Conservation (phyloP, 2,888 invertebrate species). For the Nematopogon swammerdamellus region DNA sequence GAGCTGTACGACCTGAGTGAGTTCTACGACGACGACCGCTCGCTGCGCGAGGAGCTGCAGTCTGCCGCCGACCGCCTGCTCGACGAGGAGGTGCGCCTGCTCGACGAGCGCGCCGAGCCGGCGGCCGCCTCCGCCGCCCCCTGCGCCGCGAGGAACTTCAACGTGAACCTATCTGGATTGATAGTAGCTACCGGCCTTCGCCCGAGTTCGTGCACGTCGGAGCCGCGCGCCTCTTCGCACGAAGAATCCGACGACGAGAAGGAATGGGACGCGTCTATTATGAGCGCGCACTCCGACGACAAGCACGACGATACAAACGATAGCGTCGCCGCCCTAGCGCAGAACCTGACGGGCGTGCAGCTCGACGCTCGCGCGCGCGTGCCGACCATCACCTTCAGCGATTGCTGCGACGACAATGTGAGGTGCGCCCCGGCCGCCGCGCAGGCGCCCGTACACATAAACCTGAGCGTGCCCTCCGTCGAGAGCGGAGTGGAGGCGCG, state of each 20-base stretch:
- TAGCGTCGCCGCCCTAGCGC: conserved; percentile 31
- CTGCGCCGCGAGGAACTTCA: conserved; percentile 29
- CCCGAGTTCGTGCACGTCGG: conserved; percentile 28
- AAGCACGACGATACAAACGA: conserved; percentile 3
- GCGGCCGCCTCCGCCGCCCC: too few relatives aligned
- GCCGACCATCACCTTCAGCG: conserved; percentile 48
- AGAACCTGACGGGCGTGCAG: conserved; percentile 31
- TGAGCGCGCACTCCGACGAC: conserved; percentile 41
- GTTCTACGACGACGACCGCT: conserved; percentile 48
- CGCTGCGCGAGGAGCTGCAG: conserved; percentile 23
- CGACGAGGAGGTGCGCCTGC: conserved; percentile 24
- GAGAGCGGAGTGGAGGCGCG: conserved; percentile 41
- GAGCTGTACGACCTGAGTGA: conserved; percentile 43
- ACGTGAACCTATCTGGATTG: conserved; percentile 41
- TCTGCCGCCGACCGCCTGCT: conserved; percentile 32
- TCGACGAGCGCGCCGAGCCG: conserved; percentile 15
- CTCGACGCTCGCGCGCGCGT: conserved; percentile 38
- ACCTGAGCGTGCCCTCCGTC: conserved; percentile 44
- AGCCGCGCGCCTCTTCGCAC: conserved; percentile 21
- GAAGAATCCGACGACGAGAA: conserved; percentile 32
- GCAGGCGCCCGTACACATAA: conserved; percentile 34
- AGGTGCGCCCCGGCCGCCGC: conserved; percentile 24
- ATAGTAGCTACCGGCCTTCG: conserved; percentile 29
- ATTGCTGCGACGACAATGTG: conserved; percentile 37
- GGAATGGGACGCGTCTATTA: conserved; percentile 48